Conservation (phyloP, 2,113 vertebrate genomes). For the Columba janthina region DNA sequence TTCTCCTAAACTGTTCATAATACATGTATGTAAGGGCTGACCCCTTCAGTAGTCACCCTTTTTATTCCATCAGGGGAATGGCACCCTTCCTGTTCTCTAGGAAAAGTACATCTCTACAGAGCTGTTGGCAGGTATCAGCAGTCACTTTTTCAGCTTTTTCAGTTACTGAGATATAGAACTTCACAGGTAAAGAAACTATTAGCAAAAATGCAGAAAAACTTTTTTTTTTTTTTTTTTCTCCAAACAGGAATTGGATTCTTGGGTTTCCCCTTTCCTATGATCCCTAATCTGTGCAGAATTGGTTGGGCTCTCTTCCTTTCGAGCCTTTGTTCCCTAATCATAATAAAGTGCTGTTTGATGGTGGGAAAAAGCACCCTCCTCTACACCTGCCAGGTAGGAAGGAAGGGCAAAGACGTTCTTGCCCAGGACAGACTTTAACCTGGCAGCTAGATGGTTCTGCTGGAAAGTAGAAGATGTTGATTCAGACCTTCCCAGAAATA, state of each 20-base stretch:
- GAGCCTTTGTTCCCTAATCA: neutral
- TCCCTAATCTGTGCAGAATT: neutral
- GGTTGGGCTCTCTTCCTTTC: neutral
- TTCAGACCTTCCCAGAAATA: neutral
- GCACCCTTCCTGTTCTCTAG: neutral
- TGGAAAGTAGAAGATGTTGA: neutral
- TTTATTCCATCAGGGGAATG: neutral
- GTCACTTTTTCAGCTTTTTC: neutral
- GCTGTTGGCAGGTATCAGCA: neutral
- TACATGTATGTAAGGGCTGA: neutral
- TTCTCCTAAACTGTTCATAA: neutral
- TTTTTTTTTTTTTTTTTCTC: neutral
- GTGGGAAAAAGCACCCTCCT: neutral
- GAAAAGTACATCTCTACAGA: neutral
- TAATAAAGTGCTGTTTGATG: neutral
- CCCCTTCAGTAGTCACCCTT: neutral
- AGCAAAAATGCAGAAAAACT: neutral
- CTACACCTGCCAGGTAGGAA: neutral
- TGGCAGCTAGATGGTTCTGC: neutral
- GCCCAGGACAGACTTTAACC: neutral
- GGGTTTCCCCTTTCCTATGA: neutral
- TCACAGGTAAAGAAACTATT: neutral
- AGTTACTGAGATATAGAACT: neutral
- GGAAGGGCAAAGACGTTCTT: neutral
- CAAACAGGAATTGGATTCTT: neutral